Evolutionary conservation across 2,113 vertebrate species (phyloP).

Genomic region (Puffinus mauretanicus): DNA sequence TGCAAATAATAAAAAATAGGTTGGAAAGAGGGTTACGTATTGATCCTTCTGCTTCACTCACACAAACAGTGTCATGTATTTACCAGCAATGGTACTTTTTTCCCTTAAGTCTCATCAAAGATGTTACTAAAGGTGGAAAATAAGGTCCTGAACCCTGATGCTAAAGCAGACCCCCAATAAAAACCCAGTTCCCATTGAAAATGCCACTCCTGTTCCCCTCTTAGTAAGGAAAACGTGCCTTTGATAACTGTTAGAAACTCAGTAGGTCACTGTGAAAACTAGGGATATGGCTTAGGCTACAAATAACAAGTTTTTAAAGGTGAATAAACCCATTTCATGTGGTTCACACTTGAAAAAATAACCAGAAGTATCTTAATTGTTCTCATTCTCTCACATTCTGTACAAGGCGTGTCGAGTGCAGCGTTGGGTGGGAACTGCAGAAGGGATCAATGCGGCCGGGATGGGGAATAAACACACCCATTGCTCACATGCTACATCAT

Average conservation of each 20-base stretch:
- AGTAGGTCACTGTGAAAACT: not conserved
- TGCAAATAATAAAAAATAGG: not conserved
- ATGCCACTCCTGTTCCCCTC: not conserved
- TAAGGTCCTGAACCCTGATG: not conserved
- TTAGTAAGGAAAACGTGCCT: not conserved
- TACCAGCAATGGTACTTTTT: not conserved
- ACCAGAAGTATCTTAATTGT: not conserved
- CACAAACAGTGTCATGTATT: not conserved
- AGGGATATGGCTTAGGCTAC: not conserved
- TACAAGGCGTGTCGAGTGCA: not conserved
- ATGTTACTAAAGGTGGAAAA: not conserved
- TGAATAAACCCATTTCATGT: not conserved
- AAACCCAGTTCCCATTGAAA: not conserved
- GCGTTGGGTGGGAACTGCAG: not conserved
- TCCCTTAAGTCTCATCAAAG: not conserved
- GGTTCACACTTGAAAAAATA: not conserved
- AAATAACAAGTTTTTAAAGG: not conserved
- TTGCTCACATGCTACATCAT: not conserved
- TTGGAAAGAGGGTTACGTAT: not conserved
- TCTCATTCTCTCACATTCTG: not conserved
- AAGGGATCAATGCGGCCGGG: not conserved
- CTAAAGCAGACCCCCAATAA: not conserved
- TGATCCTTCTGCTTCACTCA: not conserved
- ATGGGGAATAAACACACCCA: not conserved
- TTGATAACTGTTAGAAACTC: not conserved